Evolutionary conservation across 2,888 invertebrate species (phyloP).

Genomic region (Lasioglossum figueresi): DNA sequence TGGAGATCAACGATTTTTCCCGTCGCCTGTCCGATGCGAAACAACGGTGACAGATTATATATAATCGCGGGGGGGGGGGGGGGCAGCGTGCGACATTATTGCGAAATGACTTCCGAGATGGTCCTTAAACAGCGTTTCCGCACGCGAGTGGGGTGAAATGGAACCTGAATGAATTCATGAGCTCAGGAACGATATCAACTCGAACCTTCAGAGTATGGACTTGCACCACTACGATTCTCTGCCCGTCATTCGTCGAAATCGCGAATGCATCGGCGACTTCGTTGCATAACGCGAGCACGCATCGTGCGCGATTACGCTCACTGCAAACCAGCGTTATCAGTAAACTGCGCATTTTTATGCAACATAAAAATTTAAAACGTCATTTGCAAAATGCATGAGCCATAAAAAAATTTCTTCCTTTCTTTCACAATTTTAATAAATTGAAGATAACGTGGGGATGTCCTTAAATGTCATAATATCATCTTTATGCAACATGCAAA

Average conservation of each 20-base stretch:
- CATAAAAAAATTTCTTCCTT: too few relatives aligned
- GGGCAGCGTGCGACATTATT: conserved; percentile 27
- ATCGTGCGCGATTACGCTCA: background rate
- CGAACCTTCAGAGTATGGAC: too few relatives aligned
- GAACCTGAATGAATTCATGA: conserved; percentile 17
- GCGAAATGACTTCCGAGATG: conserved; percentile 36
- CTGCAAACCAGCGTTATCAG: background rate
- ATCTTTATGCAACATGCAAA: too few relatives aligned
- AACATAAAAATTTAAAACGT: too few relatives aligned
- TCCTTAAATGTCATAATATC: too few relatives aligned
- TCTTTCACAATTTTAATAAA: too few relatives aligned
- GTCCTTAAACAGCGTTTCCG: conserved; percentile 12
- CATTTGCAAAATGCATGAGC: too few relatives aligned
- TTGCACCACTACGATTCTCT: too few relatives aligned
- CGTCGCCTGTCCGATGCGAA: background rate
- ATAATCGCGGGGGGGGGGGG: background rate
- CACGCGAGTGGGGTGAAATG: conserved; percentile 23
- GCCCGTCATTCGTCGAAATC: background rate
- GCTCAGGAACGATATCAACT: too few relatives aligned
- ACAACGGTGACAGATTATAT: conserved; percentile 34
- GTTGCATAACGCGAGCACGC: background rate
- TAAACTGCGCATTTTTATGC: too few relatives aligned
- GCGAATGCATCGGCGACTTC: background rate
- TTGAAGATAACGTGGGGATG: too few relatives aligned
- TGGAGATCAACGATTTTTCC: background rate